Evolutionary conservation across 2,888 invertebrate species (phyloP).

Genomic region (Electrophaes corylata): DNA sequence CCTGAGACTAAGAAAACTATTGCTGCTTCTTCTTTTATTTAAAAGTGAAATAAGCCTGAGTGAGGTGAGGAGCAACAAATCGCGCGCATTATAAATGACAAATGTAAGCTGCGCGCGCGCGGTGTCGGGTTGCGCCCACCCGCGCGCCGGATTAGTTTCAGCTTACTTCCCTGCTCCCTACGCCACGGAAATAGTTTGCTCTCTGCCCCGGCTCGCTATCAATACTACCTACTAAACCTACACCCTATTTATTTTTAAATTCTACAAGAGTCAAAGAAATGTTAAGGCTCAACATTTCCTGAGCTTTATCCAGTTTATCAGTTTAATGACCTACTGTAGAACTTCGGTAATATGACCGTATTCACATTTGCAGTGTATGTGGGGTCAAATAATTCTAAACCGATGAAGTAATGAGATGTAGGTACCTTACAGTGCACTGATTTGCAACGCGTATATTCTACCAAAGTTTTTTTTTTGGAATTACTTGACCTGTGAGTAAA

Average conservation of each 20-base stretch:
- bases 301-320: neutral
- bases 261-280: slow-evolving; percentile 1
- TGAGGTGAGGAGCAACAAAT: slow-evolving; percentile 80
- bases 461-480: too few relatives aligned
- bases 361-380: too few relatives aligned
- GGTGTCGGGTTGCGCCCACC: slow-evolving; percentile 82
- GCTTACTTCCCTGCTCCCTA: slow-evolving; percentile 73
- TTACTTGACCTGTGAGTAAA: too few relatives aligned
- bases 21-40: neutral
- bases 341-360: too few relatives aligned
- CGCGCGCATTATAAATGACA: slow-evolving; percentile 84
- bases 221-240: slow-evolving; percentile 53
- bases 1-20: too few relatives aligned
- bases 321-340: too few relatives aligned
- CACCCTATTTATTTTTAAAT: slow-evolving; percentile 23
- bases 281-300: neutral
- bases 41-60: slow-evolving; percentile 23
- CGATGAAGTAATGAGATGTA: too few relatives aligned
- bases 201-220: slow-evolving; percentile 72
- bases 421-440: too few relatives aligned
- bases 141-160: slow-evolving; percentile 79
- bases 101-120: slow-evolving; percentile 78
- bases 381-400: too few relatives aligned
- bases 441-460: too few relatives aligned
- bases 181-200: slow-evolving; percentile 65